Evolutionary conservation across 1,140 invertebrate genomes (phyloP), one percentile per base, ranked within the genome.

Genomic region (Myzus persicae): DNA sequence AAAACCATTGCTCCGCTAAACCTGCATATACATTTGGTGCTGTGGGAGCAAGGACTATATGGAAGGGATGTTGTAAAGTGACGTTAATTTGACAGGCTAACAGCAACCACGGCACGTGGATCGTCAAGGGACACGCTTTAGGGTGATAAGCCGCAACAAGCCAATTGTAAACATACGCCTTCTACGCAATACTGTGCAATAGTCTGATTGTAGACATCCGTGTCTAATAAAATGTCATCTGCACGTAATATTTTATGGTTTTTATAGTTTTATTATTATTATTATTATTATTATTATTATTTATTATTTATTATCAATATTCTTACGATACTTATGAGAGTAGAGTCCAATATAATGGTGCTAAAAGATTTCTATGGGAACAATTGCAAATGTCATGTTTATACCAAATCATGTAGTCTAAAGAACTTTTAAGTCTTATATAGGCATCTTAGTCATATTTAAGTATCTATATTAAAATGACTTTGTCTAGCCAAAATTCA

Each of bases 21-120:
- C 42, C 24, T 36, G 1, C 85, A n/a, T 22, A 36, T 51, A 36
- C 2, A 31, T 85, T 44, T n/a, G 48, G 22, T 20, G n/a, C 14
- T 26, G 38, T 40, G 18, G 36, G 59, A 76, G n/a, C 31, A 76
- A n/a, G 59, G n/a, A 76, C 31, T n/a, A 76, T 6, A 40, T 26
- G 22, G n/a, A 89, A 89, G n/a, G 46, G n/a, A 46, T 38, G n/a
- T 89, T 36, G 54, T 54, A 67, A 67, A 67, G 51, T 90, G 89
- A 90, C 89, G 51, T 90, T 90, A 90, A 90, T 90, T 90, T 90
- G 89, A 90, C 89, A 90, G 36, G 51, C 51, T 38, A 90, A 90
- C 89, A 40, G 54, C 89, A 90, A 90, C 89, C 36, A 67, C 89
- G 26, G 87, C 46, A 54, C 87, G 87, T 89, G 87, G 26, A 31